Percentiles rank a stretch among this genome's conserved stretches.
Conservation (phyloP, 2,797 vertebrate species). For the Gymnodraco acuticeps region DNA sequence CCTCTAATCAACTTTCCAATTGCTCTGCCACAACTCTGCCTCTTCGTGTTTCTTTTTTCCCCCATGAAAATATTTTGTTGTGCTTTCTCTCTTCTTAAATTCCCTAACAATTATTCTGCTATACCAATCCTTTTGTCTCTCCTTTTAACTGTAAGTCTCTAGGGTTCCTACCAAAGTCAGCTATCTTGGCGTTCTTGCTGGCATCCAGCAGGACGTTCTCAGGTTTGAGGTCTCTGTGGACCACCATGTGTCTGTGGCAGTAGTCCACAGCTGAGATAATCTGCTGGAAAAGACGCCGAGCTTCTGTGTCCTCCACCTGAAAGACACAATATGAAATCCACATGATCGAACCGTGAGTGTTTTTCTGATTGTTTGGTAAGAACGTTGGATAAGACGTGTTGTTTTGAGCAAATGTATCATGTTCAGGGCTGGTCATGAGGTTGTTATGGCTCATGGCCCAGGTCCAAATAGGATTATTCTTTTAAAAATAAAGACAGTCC, state of each 20-base stretch:
- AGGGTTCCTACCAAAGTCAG: constrained; percentile 92
- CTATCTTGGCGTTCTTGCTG: constrained; percentile 98
- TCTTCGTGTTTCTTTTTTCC: constrained; percentile 2
- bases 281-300: constrained; percentile 97
- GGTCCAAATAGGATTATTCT: constrained; percentile 14
- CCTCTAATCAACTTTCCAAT: neutral
- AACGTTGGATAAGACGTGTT: neutral
- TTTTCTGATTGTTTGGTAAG: neutral
- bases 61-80: neutral
- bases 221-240: constrained; percentile 98
- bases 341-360: neutral
- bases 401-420: constrained; percentile 13
- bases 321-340: constrained; percentile 30
- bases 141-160: neutral
- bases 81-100: constrained; percentile 1
- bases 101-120: constrained; percentile 2
- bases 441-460: neutral
- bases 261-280: constrained; percentile 98
- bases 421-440: constrained; percentile 2
- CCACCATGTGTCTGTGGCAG: constrained; percentile 99
- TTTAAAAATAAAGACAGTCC: neutral
- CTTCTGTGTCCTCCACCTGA: constrained; percentile 95
- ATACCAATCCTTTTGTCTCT: constrained; percentile 12
- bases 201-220: constrained; percentile 97
- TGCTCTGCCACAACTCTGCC: neutral